These are phyloP conservation scores for Zaprionus camerounensis DNA, from an alignment of 1,140 invertebrate genomes.

Conservation along the genomic window DNA sequence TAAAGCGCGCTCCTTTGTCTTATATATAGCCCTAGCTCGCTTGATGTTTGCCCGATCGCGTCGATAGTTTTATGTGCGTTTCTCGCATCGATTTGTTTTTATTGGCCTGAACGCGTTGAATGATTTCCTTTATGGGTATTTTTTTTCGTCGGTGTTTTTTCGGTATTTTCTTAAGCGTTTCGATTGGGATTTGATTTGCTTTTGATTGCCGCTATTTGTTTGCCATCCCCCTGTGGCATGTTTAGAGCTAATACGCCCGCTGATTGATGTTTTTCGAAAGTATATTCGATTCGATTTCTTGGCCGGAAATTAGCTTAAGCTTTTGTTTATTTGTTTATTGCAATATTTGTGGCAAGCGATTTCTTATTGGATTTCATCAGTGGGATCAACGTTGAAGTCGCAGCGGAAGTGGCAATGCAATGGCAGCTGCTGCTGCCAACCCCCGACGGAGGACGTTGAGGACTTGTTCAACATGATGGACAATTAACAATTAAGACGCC, in stretches of 20 bases:
- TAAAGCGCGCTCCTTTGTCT: conserved; percentile 35
- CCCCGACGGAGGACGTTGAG: conserved; percentile 17
- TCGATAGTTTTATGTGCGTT: conserved; percentile 47
- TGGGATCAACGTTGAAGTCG: conserved; percentile 11
- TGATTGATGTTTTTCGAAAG: conserved; percentile 72
- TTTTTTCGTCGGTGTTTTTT: conserved; percentile 27
- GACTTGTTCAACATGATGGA: conserved; percentile 65
- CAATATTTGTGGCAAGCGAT: conserved; percentile 36
- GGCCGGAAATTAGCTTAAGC: conserved; percentile 66
- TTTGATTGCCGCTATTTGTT: conserved; percentile 77
- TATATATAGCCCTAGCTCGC: conserved; percentile 32
- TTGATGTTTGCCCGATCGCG: conserved; percentile 45
- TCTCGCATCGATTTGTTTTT: conserved; percentile 44
- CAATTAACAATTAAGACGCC: conserved; percentile 66
- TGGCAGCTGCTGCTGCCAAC: conserved; percentile 57
- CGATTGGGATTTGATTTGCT: conserved; percentile 68
- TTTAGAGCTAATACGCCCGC: conserved; percentile 73
- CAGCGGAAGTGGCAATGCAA: conserved; percentile 53
- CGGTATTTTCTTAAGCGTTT: conserved; percentile 68
- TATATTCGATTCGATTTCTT: conserved; percentile 9
- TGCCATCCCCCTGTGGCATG: conserved; percentile 69
- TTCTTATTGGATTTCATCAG: conserved; percentile 7
- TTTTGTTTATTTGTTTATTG: conserved; percentile 67
- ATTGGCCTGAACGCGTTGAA: conserved; percentile 57
- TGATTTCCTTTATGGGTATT: conserved; percentile 63